A percentile compares a stretch with the other conserved stretches of the same genome.
Conservation (phyloP, 2,888 invertebrate genomes). For the Trachelus stipa region DNA sequence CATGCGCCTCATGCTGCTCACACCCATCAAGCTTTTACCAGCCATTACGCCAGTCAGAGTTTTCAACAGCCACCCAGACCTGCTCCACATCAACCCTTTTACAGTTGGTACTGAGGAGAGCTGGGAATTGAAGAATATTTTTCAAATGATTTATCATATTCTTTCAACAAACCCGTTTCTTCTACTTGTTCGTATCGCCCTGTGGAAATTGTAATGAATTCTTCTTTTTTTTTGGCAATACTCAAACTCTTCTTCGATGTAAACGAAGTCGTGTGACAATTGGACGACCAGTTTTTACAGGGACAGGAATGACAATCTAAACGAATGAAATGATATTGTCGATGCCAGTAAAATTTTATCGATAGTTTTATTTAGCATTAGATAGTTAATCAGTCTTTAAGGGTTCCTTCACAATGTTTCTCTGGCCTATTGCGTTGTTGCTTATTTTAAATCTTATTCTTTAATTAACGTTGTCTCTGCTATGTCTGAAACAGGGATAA, state of each 20-base stretch:
- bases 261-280: neutral
- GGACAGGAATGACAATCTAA: neutral
- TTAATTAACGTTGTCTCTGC: neutral
- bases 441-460: neutral
- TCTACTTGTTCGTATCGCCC: neutral
- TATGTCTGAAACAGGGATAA: neutral
- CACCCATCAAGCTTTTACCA: conserved; percentile 54
- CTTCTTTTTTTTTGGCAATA: neutral
- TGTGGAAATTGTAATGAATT: neutral
- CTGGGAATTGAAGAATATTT: neutral
- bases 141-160: neutral
- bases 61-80: conserved; percentile 58
- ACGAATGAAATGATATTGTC: neutral
- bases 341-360: neutral
- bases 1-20: conserved; percentile 47
- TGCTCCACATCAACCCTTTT: conserved; percentile 54
- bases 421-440: neutral
- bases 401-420: neutral
- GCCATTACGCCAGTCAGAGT: conserved; percentile 51
- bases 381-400: neutral
- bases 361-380: neutral
- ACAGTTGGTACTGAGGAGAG: conserved; percentile 50
- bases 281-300: neutral
- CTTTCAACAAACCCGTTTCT: too few species aligned
- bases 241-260: neutral